phyloP scores from a whole-genome alignment of 2,797 vertebrate species.

The Takifugu rubripes region DNA sequence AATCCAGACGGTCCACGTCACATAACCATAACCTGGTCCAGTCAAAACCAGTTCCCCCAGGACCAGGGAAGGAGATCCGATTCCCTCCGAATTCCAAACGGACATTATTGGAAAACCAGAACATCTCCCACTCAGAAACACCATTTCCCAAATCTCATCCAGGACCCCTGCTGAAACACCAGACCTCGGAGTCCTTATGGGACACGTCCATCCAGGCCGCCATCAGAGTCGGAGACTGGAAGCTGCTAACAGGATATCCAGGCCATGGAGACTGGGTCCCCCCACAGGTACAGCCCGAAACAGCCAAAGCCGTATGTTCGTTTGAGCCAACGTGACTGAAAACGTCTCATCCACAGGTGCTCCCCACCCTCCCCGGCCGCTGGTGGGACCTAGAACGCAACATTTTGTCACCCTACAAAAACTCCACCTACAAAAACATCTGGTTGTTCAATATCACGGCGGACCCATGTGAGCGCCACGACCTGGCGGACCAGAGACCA shows the following conservation, averaged over 20 bases:
- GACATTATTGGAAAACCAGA: slow-evolving; percentile 25
- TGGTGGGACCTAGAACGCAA: slow-evolving; percentile 94
- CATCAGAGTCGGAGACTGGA: slow-evolving; percentile 92
- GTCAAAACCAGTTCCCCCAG: slow-evolving; percentile 1
- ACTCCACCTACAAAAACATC: slow-evolving; percentile 68
- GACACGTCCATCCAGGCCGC: slow-evolving; percentile 92
- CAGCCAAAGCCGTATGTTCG: neutral
- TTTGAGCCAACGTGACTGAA: too few species aligned
- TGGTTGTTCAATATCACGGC: slow-evolving; percentile 96
- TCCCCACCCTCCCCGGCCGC: slow-evolving; percentile 85
- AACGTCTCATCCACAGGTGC: slow-evolving; percentile 47
- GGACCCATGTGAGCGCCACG: slow-evolving; percentile 88
- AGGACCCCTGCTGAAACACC: neutral
- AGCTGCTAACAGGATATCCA: slow-evolving; percentile 91
- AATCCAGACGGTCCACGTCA: slow-evolving; percentile 16
- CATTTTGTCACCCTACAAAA: slow-evolving; percentile 34
- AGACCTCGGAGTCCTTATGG: slow-evolving; percentile 77
- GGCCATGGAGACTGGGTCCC: slow-evolving; percentile 96
- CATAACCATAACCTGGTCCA: slow-evolving; percentile 22
- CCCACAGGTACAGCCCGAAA: slow-evolving; percentile 75
- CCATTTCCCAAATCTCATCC: neutral
- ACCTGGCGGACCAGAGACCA: slow-evolving; percentile 80
- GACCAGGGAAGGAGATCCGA: slow-evolving; percentile 14
- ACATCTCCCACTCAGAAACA: slow-evolving; percentile 5
- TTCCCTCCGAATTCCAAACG: slow-evolving; percentile 19